Base-by-base conservation (phyloP, 2,888 invertebrate genomes). In the Mythimna lalbum region DNA sequence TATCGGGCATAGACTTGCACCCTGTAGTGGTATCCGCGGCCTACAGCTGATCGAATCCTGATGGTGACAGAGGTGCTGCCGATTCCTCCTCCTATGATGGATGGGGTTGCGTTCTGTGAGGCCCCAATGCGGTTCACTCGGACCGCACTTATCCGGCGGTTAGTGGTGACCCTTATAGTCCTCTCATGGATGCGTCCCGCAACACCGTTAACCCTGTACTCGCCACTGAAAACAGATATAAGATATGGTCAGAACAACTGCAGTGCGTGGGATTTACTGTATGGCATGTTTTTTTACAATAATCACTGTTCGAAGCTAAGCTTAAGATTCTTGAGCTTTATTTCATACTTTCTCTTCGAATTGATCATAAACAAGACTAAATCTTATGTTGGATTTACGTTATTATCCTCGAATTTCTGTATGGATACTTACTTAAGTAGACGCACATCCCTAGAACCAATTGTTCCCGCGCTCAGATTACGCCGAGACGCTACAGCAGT, bases 31-130 rank as follows among this genome's bases (percentile, higher is more conserved):
- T 43, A 43, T n/a, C 62, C 52, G 14, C 49, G 50, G 33, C 62
- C 57, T n/a, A 17, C 4, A 52, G 33, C 56, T 23, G 69, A 69
- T 9, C 9, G 47, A 5, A 69, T 21, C 33, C 62, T 69, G 43
- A 72, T 33, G 19, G 19, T 36, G 19, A 62, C 50, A 27, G 14
- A 33, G 50, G 14, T 7, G 4, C 9, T 14, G 49, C 56, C 56
- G 1, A 62, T 4, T 21, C 71, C 71, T 63, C 71, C 71, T 33
- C 2, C 17, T 0, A 52, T 7, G 50, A 72, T 36, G 33, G 39
- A 31, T 17, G 62, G 10, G 43, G 17, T 52, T 39, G 69, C 62
- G 0, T 17, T 6, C 43, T 43, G 43, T 43, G 43, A 4, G 43
- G 43, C 43, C 43, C 43, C 43, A 4, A 43, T 2, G 14, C 14